Conservation (phyloP, 2,888 invertebrate species). For the Buathra laborator region DNA sequence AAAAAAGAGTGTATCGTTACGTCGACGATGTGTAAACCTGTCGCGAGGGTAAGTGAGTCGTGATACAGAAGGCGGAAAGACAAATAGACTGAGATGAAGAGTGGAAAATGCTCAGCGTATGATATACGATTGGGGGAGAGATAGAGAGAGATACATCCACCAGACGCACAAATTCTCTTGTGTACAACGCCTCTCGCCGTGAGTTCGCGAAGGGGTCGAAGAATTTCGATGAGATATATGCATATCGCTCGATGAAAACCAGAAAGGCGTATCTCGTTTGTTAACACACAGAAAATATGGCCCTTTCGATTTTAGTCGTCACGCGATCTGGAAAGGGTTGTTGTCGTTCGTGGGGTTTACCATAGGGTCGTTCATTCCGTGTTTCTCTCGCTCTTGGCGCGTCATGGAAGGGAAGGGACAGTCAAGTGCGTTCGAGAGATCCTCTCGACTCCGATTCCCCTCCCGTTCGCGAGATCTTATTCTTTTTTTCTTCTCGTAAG, state of each 20-base stretch:
- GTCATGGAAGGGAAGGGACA: slow-evolving; percentile 15
- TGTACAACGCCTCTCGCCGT: neutral
- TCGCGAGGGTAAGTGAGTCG: slow-evolving; percentile 53
- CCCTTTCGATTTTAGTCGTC: too few relatives aligned
- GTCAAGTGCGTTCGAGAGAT: slow-evolving; percentile 68
- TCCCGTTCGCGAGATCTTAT: slow-evolving; percentile 28
- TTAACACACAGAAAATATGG: too few relatives aligned
- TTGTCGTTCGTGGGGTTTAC: slow-evolving; percentile 67
- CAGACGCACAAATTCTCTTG: slow-evolving; percentile 17
- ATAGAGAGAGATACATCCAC: slow-evolving; percentile 31
- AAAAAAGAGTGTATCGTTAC: slow-evolving; percentile 40
- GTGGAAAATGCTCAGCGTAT: slow-evolving; percentile 31
- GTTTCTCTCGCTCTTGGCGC: slow-evolving; percentile 37
- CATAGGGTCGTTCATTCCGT: slow-evolving; percentile 25
- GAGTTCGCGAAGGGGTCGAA: slow-evolving; percentile 43
- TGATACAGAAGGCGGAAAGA: slow-evolving; percentile 44
- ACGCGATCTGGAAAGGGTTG: slow-evolving; percentile 63
- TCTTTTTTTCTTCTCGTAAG: neutral
- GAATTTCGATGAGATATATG: slow-evolving; percentile 43
- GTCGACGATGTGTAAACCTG: slow-evolving; percentile 37
- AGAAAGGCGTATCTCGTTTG: too few relatives aligned
- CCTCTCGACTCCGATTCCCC: slow-evolving; percentile 37
- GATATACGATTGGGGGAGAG: slow-evolving; percentile 39
- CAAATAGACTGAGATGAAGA: slow-evolving; percentile 56
- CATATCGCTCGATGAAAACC: neutral